Conservation (phyloP, 2,797 vertebrate genomes). For the Tragelaphus eurycerus region DNA sequence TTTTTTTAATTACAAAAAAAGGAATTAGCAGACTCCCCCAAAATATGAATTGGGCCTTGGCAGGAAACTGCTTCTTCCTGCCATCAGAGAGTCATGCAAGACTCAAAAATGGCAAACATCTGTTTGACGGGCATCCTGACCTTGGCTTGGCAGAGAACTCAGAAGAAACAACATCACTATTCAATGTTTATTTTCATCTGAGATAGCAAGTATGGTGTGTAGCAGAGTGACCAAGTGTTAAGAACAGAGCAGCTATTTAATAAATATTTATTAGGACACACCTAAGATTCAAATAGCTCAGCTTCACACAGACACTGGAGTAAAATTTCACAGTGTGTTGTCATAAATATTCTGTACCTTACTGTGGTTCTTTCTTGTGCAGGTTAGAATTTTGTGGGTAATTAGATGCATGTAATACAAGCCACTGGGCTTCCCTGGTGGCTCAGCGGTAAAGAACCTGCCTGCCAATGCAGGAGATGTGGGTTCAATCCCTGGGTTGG, state of each 20-base stretch:
- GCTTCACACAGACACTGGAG: background rate
- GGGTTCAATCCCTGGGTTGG: background rate
- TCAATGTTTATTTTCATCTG: conserved; percentile 40
- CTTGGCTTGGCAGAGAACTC: background rate
- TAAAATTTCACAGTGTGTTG: background rate
- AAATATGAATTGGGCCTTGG: conserved; percentile 60
- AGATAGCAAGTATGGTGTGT: background rate
- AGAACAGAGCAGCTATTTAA: background rate
- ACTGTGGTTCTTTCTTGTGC: background rate
- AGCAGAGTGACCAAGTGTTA: background rate
- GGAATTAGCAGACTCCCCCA: background rate
- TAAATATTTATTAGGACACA: background rate
- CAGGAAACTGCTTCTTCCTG: conserved; percentile 53
- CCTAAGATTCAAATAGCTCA: background rate
- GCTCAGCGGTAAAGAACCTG: background rate
- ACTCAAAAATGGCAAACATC: conserved; percentile 40
- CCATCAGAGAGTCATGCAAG: conserved; percentile 41
- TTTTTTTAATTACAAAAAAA: background rate
- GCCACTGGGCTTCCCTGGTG: background rate
- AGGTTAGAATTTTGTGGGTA: background rate
- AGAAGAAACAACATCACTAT: background rate
- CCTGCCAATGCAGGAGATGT: background rate
- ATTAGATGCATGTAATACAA: background rate
- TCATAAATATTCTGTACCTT: background rate
- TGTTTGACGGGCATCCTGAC: conserved; percentile 2